phyloP scores from a whole-genome alignment of 2,888 invertebrate genomes.

The Lithophane leautieri region DNA sequence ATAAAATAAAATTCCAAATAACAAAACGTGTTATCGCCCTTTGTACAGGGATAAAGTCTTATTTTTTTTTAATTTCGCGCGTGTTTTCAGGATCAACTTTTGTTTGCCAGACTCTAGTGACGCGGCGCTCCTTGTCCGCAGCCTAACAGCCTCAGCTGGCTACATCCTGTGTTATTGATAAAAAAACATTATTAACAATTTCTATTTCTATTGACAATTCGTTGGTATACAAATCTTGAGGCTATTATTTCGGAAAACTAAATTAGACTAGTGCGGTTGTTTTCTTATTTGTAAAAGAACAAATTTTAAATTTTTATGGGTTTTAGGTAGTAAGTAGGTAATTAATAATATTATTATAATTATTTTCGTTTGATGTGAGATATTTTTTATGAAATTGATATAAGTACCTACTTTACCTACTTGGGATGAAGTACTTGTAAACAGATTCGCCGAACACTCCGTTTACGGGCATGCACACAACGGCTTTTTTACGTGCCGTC shows the following conservation, averaged over 20 bases:
- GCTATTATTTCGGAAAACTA: slow-evolving; percentile 2
- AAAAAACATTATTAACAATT: not conserved
- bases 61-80: no score
- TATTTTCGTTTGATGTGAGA: slow-evolving; percentile 4
- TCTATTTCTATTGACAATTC: not conserved
- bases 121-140: no score
- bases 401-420: not conserved
- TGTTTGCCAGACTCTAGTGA: no score
- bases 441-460: not conserved
- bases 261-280: not conserved
- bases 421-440: not conserved
- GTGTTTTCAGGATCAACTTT: no score
- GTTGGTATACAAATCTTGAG: slow-evolving; percentile 10
- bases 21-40: no score
- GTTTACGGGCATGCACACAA: no score
- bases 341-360: not conserved
- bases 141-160: not conserved
- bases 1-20: no score
- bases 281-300: not conserved
- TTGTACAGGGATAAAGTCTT: no score
- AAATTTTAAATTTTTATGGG: not conserved
- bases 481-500: not conserved
- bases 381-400: not conserved
- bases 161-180: not conserved
- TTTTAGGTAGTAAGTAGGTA: not conserved